These are phyloP conservation scores for Daktulosphaira vitifoliae DNA, from an alignment of 1,140 invertebrate genomes.

Conservation along the genomic window DNA sequence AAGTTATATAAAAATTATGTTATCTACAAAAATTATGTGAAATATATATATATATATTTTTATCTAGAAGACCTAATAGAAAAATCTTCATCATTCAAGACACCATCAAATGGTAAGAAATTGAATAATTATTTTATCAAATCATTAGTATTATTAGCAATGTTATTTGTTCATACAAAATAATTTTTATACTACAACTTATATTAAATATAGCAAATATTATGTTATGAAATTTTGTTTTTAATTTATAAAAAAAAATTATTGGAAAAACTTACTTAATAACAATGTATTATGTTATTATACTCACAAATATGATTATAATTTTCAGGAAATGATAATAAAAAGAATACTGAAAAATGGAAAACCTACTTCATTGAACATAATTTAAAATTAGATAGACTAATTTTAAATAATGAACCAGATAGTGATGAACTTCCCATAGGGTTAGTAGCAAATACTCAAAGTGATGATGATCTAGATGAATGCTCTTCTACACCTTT, in stretches of 20 bases:
- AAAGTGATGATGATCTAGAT: slow-evolving; percentile 30
- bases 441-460: slow-evolving; percentile 11
- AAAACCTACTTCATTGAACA: slow-evolving; percentile 35
- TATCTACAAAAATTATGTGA: background rate
- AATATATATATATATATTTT: background rate
- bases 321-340: slow-evolving; percentile 25
- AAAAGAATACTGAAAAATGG: slow-evolving; percentile 34
- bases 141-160: background rate
- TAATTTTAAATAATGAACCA: slow-evolving; percentile 33
- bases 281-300: no score
- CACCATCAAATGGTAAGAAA: slow-evolving; percentile 17
- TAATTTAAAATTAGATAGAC: slow-evolving; percentile 34
- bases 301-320: no score
- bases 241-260: no score
- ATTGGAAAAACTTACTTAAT: no score
- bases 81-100: slow-evolving; percentile 2
- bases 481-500: slow-evolving; percentile 47
- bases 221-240: no score
- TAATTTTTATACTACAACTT: no score
- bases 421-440: slow-evolving; percentile 22
- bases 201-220: no score
- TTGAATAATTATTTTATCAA: background rate
- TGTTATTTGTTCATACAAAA: no score
- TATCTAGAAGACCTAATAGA: background rate
- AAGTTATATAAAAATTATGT: slow-evolving; percentile 36